Evolutionary conservation across 2,888 invertebrate genomes (phyloP), one percentile per base, ranked within the genome.

Genomic region (Hydrotaea cyrtoneurina): DNA sequence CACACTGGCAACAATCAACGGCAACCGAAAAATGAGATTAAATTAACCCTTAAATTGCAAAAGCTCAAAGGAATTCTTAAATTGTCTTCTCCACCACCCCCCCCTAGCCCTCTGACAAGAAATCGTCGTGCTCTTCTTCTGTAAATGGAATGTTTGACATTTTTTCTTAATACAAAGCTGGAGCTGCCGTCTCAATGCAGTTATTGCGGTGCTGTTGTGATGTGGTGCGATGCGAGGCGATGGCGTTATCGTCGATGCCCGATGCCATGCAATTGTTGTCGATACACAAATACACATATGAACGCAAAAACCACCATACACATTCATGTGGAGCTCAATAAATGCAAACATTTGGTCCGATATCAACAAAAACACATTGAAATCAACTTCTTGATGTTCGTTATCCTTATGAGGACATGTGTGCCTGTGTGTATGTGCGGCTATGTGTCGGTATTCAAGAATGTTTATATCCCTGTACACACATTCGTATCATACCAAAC

Each of bases 41-140:
- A 73, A 84, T 79, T 79, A 78, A 76, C 78, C 66, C 76, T 81
- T 79, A 79, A 84, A 84, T 71, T 72, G 50, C 36, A 26, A 46
- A 78, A 31, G 19, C 66, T 81, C 76, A 39, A 19, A 81, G 78
- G 76, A 81, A 81, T 78, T 64, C 31, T 66, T 21, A 43, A 66
- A 57, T 78, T 71, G 17, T 43, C 43, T 23, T 21, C 17, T 21
- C 3, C 21, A 17, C 50, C 13, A 43, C 1, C 50, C 13, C 7
- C 50, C 23, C 39, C 15, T n/a, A 7, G 21, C 26, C 46, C 46
- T 55, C 15, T 5, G 23, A 31, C 31, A 31, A 2, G 31, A n/a
- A n/a, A n/a, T n/a, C n/a, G n/a, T n/a, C 31, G 2, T 31, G 31
- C 31, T 55, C 50, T 36, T 72, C 13, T 55, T 26, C 36, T 7